A percentile compares a stretch with the other conserved stretches of the same genome.
Evolutionary conservation across 2,797 vertebrate species (phyloP).

Genomic region (Zenarchopterus dispar): DNA sequence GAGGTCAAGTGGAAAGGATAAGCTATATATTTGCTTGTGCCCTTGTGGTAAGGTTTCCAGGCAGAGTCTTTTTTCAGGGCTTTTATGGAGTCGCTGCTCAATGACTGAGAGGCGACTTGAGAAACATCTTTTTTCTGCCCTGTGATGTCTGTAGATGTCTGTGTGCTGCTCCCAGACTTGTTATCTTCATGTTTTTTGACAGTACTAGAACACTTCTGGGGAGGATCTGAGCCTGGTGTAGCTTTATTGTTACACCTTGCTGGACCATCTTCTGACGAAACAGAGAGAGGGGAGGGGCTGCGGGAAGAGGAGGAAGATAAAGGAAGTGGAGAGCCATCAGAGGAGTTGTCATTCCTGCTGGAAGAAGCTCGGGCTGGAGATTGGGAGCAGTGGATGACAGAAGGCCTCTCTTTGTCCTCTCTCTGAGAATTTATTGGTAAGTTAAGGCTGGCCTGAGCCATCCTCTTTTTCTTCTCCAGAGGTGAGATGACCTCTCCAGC

Average conservation of each 20-base stretch:
- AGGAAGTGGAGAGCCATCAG: constrained; percentile 72
- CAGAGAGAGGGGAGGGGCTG: constrained; percentile 74
- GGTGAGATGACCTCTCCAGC: constrained; percentile 90
- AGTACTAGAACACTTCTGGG: constrained; percentile 25
- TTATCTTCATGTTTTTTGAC: constrained; percentile 49
- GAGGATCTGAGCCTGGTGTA: constrained; percentile 30
- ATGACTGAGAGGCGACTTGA: constrained; percentile 25
- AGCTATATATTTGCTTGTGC: constrained; percentile 30
- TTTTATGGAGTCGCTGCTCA: constrained; percentile 34
- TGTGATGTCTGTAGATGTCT: constrained; percentile 50
- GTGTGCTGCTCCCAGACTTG: constrained; percentile 55
- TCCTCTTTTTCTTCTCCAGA: constrained; percentile 93
- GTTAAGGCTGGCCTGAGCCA: constrained; percentile 90
- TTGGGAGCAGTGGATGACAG: constrained; percentile 69
- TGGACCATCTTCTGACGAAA: constrained; percentile 78
- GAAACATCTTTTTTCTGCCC: constrained; percentile 52
- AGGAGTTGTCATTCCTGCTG: constrained; percentile 63
- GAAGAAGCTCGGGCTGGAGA: constrained; percentile 65
- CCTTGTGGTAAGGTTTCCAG: constrained; percentile 66
- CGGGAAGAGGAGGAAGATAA: constrained; percentile 75
- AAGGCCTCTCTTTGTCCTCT: constrained; percentile 69
- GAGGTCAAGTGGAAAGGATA: constrained; percentile 27
- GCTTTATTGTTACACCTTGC: constrained; percentile 58
- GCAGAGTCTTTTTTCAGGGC: constrained; percentile 52
- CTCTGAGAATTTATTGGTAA: constrained; percentile 40